Evolutionary conservation across 2,888 invertebrate species (phyloP), one percentile per base, ranked within the genome.

Genomic region (Drosophila silvestris): DNA sequence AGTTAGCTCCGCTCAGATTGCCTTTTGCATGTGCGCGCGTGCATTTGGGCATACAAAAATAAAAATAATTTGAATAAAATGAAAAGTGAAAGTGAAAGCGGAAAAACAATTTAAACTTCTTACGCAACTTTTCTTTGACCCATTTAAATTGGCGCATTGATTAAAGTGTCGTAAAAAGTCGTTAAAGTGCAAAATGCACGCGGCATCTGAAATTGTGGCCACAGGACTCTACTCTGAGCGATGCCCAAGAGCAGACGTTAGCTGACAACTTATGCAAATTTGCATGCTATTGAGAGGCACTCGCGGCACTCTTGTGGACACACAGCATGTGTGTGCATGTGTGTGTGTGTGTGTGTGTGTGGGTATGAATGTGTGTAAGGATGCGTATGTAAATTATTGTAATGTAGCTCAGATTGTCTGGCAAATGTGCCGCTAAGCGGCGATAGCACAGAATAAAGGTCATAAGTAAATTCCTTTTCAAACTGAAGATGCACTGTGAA

Each of bases 221-320:
- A 58, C 74, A 70, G 74, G 53, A 60, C 72, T 30, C 59, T 56
- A 51, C 72, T 32, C 64, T 59, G 41, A 37, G 52, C 64, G 52
- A 70, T 60, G 59, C 60, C 6, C n/a, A 33, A 39, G 35, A 70
- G 47, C 86, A 79, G 70, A 75, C 85, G 78, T 72, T 88, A 67
- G 74, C 83, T 89, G 90, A 67, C 85, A 88, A 82, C 90, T 89
- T 85, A 89, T 85, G 90, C 85, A 85, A 85, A 85, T 85, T 85
- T 81, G 47, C 57, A 56, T 77, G 85, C 85, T 87, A 89, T 85
- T 82, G 90, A 89, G 85, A 82, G 81, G 81, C 88, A 85, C 74
- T 78, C 82, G 87, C 73, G 70, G 53, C 77, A 30, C 14, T 9
- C 41, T 51, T 57, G 39, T 52, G 58, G 51, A 28, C 52, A 12